Base-by-base conservation (phyloP, 2,888 invertebrate species). In the Macrosoma leucophasiata region DNA sequence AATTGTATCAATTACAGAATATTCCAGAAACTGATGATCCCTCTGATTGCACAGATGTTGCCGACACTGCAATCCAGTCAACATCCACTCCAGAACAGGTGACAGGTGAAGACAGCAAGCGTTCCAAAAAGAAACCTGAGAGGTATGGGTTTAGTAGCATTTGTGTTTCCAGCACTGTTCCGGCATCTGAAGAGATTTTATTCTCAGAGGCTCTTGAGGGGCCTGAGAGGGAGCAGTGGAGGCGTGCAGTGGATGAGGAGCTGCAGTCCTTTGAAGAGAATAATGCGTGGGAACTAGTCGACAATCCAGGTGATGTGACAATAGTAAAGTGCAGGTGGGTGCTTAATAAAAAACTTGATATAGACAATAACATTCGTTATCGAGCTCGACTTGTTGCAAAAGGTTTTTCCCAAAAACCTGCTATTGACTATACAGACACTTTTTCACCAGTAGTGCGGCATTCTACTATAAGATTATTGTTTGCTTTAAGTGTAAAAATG, bases 341-440 rank as follows among this genome's bases (percentile, higher is more conserved):
- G 13, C 14, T 36, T 9, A 20, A 13, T 17, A 35, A 41, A 33
- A 37, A 37, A 13, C 24, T 14, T 20, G 31, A 36, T 27, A 19
- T 23, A 9, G 23, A 30, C 14, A 26, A 30, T 22, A 39, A 34
- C 13, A 26, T 39, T 26, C 21, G 33, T 2, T 41, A 35, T 26
- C 24, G 41, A 8, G 42, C 39, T 23, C 9, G 36, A 13, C 33
- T 38, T 18, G 35, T 38, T 9, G 38, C 43, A 8, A 40, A 38
- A 30, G 36, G 40, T 24, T 43, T 40, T 7, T 27, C 31, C 7
- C 36, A 40, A 23, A 33, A 28, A 26, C 36, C 18, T 22, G 39
- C 31, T 20, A 18, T 39, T 15, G 39, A 35, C n/a, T 32, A 23
- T 36, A 23, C 24, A 2, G 23, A 29, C 11, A 34, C 23, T 7